Conservation (phyloP, 92 coral and sea anemone species). For the Zoanthus sansibaricus region DNA sequence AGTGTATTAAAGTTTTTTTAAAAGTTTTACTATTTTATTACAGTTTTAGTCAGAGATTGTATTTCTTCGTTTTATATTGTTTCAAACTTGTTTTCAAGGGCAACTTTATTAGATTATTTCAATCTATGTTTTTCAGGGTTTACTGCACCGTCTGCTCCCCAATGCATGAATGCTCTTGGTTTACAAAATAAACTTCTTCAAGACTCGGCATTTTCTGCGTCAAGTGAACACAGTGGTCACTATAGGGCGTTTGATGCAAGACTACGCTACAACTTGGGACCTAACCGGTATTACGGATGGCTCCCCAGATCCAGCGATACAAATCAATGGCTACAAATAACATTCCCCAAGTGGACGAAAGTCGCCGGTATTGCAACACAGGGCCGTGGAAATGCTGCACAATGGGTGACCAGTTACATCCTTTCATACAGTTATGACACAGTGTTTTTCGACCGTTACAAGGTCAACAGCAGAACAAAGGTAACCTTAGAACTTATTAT, state of each 20-base stretch:
- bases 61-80: too few relatives aligned
- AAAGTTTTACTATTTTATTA: too few relatives aligned
- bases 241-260: conserved; percentile 29
- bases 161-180: conserved; percentile 27
- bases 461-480: conserved; percentile 28
- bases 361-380: conserved; percentile 42
- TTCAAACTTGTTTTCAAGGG: too few relatives aligned
- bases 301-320: neutral
- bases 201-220: conserved; percentile 11
- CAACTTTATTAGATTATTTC: too few relatives aligned
- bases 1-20: too few relatives aligned
- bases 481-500: neutral
- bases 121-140: conserved; percentile 3
- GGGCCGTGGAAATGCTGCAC: conserved; percentile 16
- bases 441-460: conserved; percentile 30
- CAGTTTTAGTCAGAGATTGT: too few relatives aligned
- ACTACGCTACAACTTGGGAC: conserved; percentile 13
- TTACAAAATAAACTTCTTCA: conserved; percentile 31
- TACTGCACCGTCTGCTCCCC: neutral
- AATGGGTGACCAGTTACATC: conserved; percentile 6
- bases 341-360: conserved; percentile 29
- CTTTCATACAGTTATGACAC: conserved; percentile 36
- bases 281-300: conserved; percentile 1
- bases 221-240: neutral
- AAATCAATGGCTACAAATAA: conserved; percentile 35